These are phyloP conservation scores for Andrena camellia DNA, from an alignment of 2,888 invertebrate genomes.

Conservation along the genomic window DNA sequence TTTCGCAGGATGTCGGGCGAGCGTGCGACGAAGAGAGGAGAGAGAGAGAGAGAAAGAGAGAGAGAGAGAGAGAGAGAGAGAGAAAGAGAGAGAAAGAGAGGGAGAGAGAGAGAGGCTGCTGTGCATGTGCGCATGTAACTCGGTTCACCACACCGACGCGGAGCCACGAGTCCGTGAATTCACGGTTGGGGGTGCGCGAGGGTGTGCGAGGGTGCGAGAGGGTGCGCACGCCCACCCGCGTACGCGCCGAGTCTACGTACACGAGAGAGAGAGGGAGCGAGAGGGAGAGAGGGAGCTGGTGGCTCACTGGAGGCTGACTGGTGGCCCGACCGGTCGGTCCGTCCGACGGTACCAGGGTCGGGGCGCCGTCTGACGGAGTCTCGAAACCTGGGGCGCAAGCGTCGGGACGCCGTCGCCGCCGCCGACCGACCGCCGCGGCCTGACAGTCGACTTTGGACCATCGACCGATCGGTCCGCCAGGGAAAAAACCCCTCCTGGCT, in stretches of 20 bases:
- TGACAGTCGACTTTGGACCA: slow-evolving; percentile 81
- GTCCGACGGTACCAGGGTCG: slow-evolving; percentile 76
- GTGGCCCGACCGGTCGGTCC: slow-evolving; percentile 75
- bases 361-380: slow-evolving; percentile 77
- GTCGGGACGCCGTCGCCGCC: slow-evolving; percentile 75
- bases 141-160: slow-evolving; percentile 30
- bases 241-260: slow-evolving; percentile 40
- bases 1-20: slow-evolving; percentile 67
- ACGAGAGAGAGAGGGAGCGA: slow-evolving; percentile 52
- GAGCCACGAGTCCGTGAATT: slow-evolving; percentile 41
- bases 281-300: slow-evolving; percentile 68
- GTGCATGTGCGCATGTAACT: slow-evolving; percentile 47
- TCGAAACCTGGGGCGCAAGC: slow-evolving; percentile 76
- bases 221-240: slow-evolving; percentile 27
- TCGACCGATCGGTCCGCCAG: slow-evolving; percentile 72
- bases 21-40: slow-evolving; percentile 48
- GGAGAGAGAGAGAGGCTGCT: slow-evolving; percentile 39
- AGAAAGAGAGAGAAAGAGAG: slow-evolving; percentile 48
- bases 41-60: slow-evolving; percentile 48
- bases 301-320: slow-evolving; percentile 80
- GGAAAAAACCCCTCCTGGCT: background rate
- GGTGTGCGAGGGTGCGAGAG: slow-evolving; percentile 12
- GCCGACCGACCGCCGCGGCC: slow-evolving; percentile 64
- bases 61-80: slow-evolving; percentile 49
- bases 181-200: background rate